Conservation (phyloP, 1,140 invertebrate genomes). For the Drosophila auraria region DNA sequence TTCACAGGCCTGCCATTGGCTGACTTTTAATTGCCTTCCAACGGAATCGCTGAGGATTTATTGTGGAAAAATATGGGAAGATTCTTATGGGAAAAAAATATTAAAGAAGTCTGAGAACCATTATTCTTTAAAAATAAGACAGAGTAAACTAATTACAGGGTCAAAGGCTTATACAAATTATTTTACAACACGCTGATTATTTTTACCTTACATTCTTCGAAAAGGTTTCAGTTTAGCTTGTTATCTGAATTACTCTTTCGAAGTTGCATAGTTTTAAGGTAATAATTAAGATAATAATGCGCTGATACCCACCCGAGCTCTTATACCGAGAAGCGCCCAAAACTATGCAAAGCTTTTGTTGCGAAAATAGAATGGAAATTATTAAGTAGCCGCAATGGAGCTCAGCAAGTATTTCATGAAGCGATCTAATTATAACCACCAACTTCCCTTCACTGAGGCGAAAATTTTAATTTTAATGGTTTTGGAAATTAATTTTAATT, state of each 20-base stretch:
- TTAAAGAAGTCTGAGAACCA: neutral
- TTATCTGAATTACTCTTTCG: neutral
- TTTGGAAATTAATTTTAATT: neutral
- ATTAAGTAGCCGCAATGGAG: conserved; percentile 42
- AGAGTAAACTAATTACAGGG: neutral
- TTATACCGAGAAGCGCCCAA: conserved; percentile 30
- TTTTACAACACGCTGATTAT: neutral
- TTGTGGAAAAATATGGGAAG: no score
- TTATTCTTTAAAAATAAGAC: neutral
- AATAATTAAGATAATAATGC: neutral
- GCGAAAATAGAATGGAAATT: neutral
- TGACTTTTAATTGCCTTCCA: conserved; percentile 52
- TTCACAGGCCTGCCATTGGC: neutral
- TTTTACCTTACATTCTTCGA: neutral
- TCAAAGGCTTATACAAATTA: no score
- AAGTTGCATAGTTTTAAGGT: neutral
- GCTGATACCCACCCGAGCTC: neutral
- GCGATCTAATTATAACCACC: conserved; percentile 1
- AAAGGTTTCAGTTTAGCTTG: neutral
- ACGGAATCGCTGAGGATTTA: neutral
- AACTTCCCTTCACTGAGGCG: neutral
- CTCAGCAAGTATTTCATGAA: conserved; percentile 15
- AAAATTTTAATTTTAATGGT: neutral
- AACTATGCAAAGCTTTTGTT: conserved; percentile 56
- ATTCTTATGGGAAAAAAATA: neutral